These are phyloP conservation scores for Antitype chi DNA, from an alignment of 2,888 invertebrate genomes.

Conservation along the genomic window DNA sequence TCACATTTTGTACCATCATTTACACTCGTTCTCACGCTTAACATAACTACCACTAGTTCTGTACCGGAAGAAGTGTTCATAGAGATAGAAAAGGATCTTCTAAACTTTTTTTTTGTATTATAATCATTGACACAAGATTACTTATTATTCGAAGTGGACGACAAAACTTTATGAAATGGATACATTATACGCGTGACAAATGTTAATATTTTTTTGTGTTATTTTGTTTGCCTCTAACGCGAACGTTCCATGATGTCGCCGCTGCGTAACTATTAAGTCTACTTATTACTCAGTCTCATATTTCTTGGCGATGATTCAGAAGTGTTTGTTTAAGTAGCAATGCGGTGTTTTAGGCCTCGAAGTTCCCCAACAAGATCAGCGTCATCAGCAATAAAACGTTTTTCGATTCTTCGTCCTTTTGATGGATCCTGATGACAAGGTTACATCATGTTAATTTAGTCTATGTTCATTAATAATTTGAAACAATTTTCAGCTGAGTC, in stretches of 20 bases:
- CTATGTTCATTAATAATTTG: slow-evolving; percentile 34
- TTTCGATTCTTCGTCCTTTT: slow-evolving; percentile 89
- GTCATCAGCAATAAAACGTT: slow-evolving; percentile 92
- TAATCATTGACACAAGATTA: slow-evolving; percentile 65
- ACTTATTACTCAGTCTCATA: slow-evolving; percentile 90
- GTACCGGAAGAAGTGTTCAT: slow-evolving; percentile 61
- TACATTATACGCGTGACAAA: slow-evolving; percentile 61
- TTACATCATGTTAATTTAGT: slow-evolving; percentile 46
- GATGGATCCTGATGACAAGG: slow-evolving; percentile 80
- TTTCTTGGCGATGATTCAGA: slow-evolving; percentile 85
- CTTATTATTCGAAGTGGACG: slow-evolving; percentile 65
- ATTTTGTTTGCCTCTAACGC: slow-evolving; percentile 71
- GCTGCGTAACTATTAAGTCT: slow-evolving; percentile 83
- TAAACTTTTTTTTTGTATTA: slow-evolving; percentile 63
- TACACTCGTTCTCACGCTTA: slow-evolving; percentile 70
- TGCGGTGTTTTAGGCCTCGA: slow-evolving; percentile 91
- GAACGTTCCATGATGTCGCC: slow-evolving; percentile 72
- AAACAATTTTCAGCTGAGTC: slow-evolving; percentile 49
- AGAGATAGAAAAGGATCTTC: slow-evolving; percentile 67
- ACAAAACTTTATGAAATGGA: slow-evolving; percentile 63
- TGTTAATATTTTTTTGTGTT: slow-evolving; percentile 67
- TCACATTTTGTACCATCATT: slow-evolving; percentile 89
- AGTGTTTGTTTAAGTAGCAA: slow-evolving; percentile 88
- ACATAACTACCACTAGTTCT: slow-evolving; percentile 60
- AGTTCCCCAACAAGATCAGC: slow-evolving; percentile 92